Evolutionary conservation across 35 echinoderm and acorn worm species (phyloP), one percentile per base, ranked within the genome.

Genomic region (Eucidaris tribuloides): DNA sequence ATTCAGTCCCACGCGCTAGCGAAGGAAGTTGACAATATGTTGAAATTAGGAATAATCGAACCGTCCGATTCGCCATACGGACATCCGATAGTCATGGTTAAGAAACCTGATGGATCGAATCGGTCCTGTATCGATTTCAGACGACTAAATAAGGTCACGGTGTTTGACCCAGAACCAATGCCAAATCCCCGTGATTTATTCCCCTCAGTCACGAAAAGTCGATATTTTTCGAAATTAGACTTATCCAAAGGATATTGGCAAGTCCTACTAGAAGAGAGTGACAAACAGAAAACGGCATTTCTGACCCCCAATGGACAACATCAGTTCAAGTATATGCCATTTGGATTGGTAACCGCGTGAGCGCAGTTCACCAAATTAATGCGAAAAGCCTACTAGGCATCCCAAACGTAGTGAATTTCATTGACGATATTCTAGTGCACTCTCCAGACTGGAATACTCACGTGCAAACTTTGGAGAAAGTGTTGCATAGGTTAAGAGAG

Each of bases 111-210:
- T 58, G 46, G 80, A 1, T 2, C 87, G 5, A 58, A 71, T 18
- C 7, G 79, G 11, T 71, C 85, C 52, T 93, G 85, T 70, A 34
- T 84, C 20, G 91, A 88, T 81, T 88, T 78, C 38, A 71, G 85
- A 35, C 62, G 71, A 42, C 46, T 88, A 29, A 93, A 93, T 30
- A 52, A 22, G 4, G 48, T 93, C 6, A 88, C 91, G 0, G 71
- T 84, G 19, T 93, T 93, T 55, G 85, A 93, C 44, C 66, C 91
- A 39, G 91, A 93, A 72, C 91, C 91, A 7, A 81, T 88, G 0
- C 86, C 86, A 3, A 81, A 88, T 48, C 0, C 56, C 19, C 77
- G 81, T 35, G 86, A 88, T 20, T 19, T 80, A 0, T 49, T 89
- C 17, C 14, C 77, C 4, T 32, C 24, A 43, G 17, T 93, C 19